Conservation (phyloP, 64 coral and sea anemone species). For the Dendrophyllia cribrosa region DNA sequence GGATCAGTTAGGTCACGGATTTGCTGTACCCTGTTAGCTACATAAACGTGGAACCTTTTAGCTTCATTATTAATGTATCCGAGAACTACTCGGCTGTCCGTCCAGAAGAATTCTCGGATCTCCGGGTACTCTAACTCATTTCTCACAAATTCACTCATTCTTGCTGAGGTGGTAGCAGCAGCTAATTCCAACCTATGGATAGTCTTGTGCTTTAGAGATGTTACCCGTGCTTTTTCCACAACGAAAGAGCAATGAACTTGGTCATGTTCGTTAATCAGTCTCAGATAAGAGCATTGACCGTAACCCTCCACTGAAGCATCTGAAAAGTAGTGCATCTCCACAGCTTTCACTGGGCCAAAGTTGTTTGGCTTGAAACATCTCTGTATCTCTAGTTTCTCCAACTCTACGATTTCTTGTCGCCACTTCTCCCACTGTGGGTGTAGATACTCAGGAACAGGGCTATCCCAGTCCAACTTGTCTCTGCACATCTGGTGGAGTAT, state of each 20-base stretch:
- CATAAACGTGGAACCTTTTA: no score
- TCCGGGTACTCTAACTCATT: constrained; percentile 29
- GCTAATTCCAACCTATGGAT: constrained; percentile 53
- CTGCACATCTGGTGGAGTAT: constrained; percentile 62
- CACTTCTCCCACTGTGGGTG: constrained; percentile 33
- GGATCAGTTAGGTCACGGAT: no score
- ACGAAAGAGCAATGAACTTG: constrained; percentile 51
- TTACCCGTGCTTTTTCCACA: constrained; percentile 22
- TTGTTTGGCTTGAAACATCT: constrained; percentile 45
- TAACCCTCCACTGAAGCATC: constrained; percentile 44
- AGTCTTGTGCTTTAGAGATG: constrained; percentile 25
- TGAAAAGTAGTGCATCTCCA: constrained; percentile 54
- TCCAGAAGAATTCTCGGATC: no score
- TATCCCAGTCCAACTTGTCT: constrained; percentile 50
- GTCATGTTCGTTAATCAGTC: constrained; percentile 42
- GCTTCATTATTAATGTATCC: constrained; percentile 56
- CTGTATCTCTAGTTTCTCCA: constrained; percentile 33
- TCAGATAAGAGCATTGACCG: constrained; percentile 41
- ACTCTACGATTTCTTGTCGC: constrained; percentile 6
- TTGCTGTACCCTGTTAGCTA: no score
- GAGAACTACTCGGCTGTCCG: no score
- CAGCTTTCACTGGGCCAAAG: no score
- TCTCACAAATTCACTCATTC: constrained; percentile 17
- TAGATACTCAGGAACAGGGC: constrained; percentile 31
- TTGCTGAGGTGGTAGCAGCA: constrained; percentile 11